Conservation (phyloP, 2,888 invertebrate species). For the Stenoptilia bipunctidactyla region DNA sequence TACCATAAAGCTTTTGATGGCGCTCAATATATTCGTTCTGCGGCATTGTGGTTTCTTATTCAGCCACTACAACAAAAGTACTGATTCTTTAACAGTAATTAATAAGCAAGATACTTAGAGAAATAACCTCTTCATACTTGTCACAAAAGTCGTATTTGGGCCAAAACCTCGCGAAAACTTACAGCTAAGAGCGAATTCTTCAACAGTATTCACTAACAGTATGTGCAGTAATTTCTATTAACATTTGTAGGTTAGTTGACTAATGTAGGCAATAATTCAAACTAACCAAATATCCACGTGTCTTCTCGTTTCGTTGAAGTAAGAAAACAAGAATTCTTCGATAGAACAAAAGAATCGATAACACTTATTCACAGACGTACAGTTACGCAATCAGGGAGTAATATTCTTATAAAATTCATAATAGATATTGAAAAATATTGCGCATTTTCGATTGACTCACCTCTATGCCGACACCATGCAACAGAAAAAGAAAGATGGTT, state of each 20-base stretch:
- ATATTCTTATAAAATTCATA: slow-evolving; percentile 2
- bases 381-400: no score
- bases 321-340: no score
- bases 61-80: slow-evolving; percentile 69
- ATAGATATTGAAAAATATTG: slow-evolving; percentile 4
- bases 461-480: slow-evolving; percentile 66
- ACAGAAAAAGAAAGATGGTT: slow-evolving; percentile 50
- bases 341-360: no score
- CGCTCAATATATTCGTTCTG: slow-evolving; percentile 99
- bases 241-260: slow-evolving; percentile 8
- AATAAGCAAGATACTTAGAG: neutral
- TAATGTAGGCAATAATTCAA: no score
- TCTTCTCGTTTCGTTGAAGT: no score
- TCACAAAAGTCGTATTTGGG: no score
- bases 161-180: no score
- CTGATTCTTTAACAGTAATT: slow-evolving; percentile 14
- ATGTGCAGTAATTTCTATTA: no score
- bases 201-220: no score
- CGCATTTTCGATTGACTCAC: slow-evolving; percentile 36
- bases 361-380: no score
- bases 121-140: slow-evolving; percentile 36
- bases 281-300: no score
- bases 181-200: no score
- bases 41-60: slow-evolving; percentile 82
- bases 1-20: slow-evolving; percentile 95